phyloP scores from a whole-genome alignment of 2,113 vertebrate species.

The Rhabdornis inornatus region DNA sequence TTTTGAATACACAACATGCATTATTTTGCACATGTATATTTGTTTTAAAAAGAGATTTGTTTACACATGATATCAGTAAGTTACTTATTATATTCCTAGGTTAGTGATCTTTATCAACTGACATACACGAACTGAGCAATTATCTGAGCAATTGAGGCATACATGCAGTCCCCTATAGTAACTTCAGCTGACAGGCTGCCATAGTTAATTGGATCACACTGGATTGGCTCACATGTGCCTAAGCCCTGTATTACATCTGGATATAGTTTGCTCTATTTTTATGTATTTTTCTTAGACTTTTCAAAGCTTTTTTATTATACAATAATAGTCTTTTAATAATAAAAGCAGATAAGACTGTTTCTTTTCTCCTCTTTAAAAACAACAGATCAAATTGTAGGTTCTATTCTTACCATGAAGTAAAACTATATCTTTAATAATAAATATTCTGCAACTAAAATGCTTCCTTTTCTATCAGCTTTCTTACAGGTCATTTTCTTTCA shows the following conservation, averaged over 20 bases:
- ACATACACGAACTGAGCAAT: background rate
- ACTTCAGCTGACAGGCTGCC: conserved; percentile 15
- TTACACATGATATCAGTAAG: background rate
- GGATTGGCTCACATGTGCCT: background rate
- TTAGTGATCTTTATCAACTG: background rate
- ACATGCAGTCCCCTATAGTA: background rate
- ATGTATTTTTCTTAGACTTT: background rate
- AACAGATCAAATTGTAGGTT: background rate
- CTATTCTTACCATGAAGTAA: background rate
- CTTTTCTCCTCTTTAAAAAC: background rate
- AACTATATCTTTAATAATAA: background rate
- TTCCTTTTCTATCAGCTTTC: background rate
- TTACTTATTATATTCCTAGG: background rate
- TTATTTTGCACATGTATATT: background rate
- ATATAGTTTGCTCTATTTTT: background rate
- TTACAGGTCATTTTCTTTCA: background rate
- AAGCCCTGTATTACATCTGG: background rate
- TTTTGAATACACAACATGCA: background rate
- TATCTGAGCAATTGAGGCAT: background rate
- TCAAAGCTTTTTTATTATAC: background rate
- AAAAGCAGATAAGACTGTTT: background rate
- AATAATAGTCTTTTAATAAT: background rate
- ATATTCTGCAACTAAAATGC: background rate
- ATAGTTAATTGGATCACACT: background rate
- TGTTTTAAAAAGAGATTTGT: background rate